phyloP scores from a whole-genome alignment of 2,113 vertebrate species.

The Sterrhoptilus dennistouni region DNA sequence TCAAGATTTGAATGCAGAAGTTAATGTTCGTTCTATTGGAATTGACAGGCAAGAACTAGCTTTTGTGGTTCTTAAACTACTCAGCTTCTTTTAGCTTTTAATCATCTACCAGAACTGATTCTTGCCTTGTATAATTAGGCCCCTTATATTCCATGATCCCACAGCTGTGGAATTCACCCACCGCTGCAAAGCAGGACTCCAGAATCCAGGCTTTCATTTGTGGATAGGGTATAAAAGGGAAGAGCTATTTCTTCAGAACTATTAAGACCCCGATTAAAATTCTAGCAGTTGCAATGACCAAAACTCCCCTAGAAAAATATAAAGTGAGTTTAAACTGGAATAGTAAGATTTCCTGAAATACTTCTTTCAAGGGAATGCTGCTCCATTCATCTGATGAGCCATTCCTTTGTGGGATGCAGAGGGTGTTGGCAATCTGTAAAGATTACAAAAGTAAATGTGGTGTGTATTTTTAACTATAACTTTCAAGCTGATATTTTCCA shows the following conservation, averaged over 20 bases:
- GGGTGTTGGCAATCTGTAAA: neutral
- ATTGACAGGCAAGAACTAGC: constrained; percentile 17
- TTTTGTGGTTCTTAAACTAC: constrained; percentile 31
- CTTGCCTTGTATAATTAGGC: constrained; percentile 12
- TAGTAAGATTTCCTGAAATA: neutral
- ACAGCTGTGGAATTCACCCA: constrained; percentile 14
- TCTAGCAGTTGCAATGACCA: neutral
- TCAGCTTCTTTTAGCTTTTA: constrained; percentile 26
- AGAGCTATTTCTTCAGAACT: neutral
- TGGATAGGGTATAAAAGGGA: neutral
- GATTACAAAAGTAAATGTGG: neutral
- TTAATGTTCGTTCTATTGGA: neutral
- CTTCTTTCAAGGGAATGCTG: neutral
- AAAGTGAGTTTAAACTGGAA: neutral
- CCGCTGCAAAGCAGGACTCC: neutral
- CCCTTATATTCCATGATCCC: constrained; percentile 10
- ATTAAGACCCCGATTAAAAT: neutral
- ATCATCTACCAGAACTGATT: constrained; percentile 22
- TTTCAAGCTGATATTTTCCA: neutral
- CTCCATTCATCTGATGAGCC: neutral
- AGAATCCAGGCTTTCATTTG: constrained; percentile 11
- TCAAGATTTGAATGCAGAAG: neutral
- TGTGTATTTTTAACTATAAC: neutral
- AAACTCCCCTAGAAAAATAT: neutral
- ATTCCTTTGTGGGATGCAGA: neutral